phyloP scores from a whole-genome alignment of 2,888 invertebrate genomes.

The Sipha maydis region DNA sequence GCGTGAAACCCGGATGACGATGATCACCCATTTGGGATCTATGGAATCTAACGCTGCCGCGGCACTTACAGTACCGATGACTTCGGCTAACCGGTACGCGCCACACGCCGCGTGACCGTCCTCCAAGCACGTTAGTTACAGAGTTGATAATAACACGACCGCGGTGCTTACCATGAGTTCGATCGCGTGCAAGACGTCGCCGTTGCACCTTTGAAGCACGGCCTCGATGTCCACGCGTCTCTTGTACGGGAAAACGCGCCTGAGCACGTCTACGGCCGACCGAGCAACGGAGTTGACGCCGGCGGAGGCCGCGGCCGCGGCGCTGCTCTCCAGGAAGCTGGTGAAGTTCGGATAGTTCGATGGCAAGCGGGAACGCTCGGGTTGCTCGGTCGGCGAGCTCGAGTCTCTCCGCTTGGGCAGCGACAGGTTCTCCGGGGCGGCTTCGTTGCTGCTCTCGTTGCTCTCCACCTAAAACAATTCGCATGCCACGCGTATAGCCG shows the following conservation, averaged over 20 bases:
- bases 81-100: too few relatives aligned
- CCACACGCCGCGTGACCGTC: too few relatives aligned
- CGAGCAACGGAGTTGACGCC: conserved; percentile 60
- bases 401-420: conserved; percentile 70
- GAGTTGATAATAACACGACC: too few relatives aligned
- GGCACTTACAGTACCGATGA: too few relatives aligned
- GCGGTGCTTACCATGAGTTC: conserved; percentile 79
- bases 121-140: too few relatives aligned
- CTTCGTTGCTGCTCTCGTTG: conserved; percentile 65
- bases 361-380: conserved; percentile 59
- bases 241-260: conserved; percentile 89
- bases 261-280: conserved; percentile 87
- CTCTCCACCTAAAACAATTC: conserved; percentile 65
- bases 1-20: too few relatives aligned
- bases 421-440: conserved; percentile 80
- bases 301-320: conserved; percentile 54
- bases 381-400: conserved; percentile 51
- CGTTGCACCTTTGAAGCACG: conserved; percentile 83
- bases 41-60: too few relatives aligned
- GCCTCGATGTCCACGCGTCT: conserved; percentile 87
- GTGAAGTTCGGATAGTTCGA: conserved; percentile 51
- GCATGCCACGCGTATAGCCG: too few relatives aligned
- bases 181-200: conserved; percentile 92
- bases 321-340: conserved; percentile 36
- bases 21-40: too few relatives aligned